Evolutionary conservation across 2,113 vertebrate species (phyloP).

Genomic region (Oriolus oriolus): DNA sequence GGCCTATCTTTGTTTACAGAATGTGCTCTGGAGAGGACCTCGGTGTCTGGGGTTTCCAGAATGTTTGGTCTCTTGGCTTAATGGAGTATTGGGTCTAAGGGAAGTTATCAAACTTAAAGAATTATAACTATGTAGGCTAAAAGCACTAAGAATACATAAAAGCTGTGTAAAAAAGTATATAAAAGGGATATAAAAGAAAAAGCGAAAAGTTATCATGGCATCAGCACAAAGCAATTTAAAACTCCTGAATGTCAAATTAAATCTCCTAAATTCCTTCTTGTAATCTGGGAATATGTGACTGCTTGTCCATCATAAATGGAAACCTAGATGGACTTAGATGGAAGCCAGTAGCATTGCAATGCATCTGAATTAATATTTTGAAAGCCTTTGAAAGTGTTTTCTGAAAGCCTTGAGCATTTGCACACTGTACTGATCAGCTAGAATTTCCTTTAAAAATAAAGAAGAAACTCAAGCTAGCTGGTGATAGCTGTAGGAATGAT

Average conservation of each 20-base stretch:
- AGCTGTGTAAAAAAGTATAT: too few species aligned
- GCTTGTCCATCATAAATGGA: background rate
- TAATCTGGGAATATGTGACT: background rate
- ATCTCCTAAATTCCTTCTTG: background rate
- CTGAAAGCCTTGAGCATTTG: background rate
- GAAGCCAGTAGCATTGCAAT: background rate
- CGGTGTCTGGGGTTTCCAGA: too few species aligned
- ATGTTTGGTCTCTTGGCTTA: too few species aligned
- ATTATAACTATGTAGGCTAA: too few species aligned
- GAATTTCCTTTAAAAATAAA: background rate
- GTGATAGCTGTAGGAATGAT: background rate
- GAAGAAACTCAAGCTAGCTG: background rate
- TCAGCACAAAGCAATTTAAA: background rate
- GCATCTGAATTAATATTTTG: background rate
- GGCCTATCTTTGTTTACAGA: too few species aligned
- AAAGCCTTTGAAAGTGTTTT: background rate
- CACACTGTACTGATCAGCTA: background rate
- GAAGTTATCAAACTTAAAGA: too few species aligned
- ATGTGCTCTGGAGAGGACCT: too few species aligned
- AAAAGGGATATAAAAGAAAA: too few species aligned
- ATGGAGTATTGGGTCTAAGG: too few species aligned
- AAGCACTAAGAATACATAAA: too few species aligned
- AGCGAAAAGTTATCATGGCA: too few species aligned
- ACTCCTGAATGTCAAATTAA: background rate
- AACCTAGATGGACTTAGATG: background rate